A percentile compares a stretch with the other conserved stretches of the same genome.
These are phyloP conservation scores for Bombus terrestris DNA, from an alignment of 1,140 invertebrate species.

Conservation along the genomic window DNA sequence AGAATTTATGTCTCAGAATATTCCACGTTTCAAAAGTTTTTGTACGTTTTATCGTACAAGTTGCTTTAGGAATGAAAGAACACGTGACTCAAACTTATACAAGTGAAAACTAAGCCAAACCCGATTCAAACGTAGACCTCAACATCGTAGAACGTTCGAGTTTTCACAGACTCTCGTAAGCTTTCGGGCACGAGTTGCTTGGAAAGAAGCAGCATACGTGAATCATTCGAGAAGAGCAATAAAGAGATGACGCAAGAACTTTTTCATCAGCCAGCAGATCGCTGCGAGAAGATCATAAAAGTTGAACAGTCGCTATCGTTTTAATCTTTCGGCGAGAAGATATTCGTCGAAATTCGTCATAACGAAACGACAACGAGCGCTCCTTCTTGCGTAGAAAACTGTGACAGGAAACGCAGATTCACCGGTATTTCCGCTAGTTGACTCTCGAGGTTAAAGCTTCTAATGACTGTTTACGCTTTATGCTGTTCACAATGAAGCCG, in stretches of 20 bases:
- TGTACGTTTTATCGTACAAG: too few species aligned
- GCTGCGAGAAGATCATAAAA: background rate
- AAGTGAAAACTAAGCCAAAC: too few species aligned
- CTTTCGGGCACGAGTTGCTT: background rate
- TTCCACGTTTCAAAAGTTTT: background rate
- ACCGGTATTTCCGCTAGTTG: slow-evolving; percentile 60
- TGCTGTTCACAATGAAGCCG: slow-evolving; percentile 29
- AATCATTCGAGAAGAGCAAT: background rate
- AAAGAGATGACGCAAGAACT: slow-evolving; percentile 1
- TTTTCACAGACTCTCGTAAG: too few species aligned
- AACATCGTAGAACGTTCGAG: background rate
- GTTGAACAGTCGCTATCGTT: background rate
- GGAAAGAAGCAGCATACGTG: background rate
- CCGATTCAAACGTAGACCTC: too few species aligned
- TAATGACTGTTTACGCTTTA: slow-evolving; percentile 54
- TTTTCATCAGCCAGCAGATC: background rate
- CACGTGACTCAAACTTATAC: fast-evolving
- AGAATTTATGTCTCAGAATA: background rate
- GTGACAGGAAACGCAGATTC: slow-evolving; percentile 56
- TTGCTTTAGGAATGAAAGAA: too few species aligned
- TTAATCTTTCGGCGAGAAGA: background rate
- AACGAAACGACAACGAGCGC: slow-evolving; percentile 27
- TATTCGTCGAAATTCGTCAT: slow-evolving; percentile 24
- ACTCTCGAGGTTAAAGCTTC: slow-evolving; percentile 56
- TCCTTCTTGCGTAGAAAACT: slow-evolving; percentile 45